These are phyloP conservation scores for Ypsolopha sequella DNA, from an alignment of 2,888 invertebrate genomes.

Conservation along the genomic window DNA sequence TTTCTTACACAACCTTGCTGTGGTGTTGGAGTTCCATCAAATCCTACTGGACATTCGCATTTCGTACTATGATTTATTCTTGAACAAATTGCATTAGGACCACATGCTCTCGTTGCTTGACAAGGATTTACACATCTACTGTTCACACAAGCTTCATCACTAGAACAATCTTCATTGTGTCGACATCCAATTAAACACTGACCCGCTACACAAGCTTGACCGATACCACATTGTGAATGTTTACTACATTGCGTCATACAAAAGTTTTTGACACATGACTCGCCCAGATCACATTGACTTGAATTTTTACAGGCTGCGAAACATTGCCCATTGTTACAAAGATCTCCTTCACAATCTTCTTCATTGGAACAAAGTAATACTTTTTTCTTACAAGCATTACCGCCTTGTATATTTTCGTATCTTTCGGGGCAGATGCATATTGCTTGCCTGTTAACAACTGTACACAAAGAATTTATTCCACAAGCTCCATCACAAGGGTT, in stretches of 20 bases:
- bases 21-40: conserved; percentile 88
- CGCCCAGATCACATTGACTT: conserved; percentile 83
- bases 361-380: conserved; percentile 77
- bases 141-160: conserved; percentile 83
- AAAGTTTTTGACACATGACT: conserved; percentile 82
- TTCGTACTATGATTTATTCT: conserved; percentile 80
- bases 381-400: conserved; percentile 78
- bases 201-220: conserved; percentile 85
- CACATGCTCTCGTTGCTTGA: conserved; percentile 79
- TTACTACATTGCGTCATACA: conserved; percentile 85
- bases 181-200: conserved; percentile 88
- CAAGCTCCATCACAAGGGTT: conserved; percentile 88
- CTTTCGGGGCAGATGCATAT: conserved; percentile 84
- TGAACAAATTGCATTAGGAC: conserved; percentile 86
- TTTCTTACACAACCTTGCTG: conserved; percentile 91
- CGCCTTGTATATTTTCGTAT: conserved; percentile 75
- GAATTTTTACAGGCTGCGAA: conserved; percentile 82
- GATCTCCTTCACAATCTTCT: conserved; percentile 81
- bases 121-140: conserved; percentile 90
- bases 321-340: conserved; percentile 88
- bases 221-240: conserved; percentile 83
- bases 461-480: conserved; percentile 85
- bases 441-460: conserved; percentile 80
- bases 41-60: conserved; percentile 87
- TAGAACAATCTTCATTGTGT: conserved; percentile 83